phyloP scores from a whole-genome alignment of 1,140 invertebrate genomes.

The Batillaria attramentaria region DNA sequence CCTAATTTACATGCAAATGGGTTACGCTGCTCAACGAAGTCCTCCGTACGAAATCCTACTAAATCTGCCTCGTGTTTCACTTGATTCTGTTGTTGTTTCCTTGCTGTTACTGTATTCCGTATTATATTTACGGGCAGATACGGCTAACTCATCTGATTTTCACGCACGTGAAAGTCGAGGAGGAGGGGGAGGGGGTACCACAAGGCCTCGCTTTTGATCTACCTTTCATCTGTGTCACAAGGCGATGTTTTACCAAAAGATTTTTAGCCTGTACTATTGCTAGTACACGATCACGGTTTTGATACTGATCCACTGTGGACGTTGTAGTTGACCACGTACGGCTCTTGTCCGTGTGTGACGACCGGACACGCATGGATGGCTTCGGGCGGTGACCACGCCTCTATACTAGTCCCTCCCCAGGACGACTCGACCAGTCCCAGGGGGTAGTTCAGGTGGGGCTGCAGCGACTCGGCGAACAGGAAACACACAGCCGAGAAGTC shows the following conservation, averaged over 20 bases:
- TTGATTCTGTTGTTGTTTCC: neutral
- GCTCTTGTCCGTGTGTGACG: neutral
- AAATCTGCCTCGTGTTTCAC: neutral
- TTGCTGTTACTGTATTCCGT: neutral
- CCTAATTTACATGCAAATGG: too few relatives aligned
- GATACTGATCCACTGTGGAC: neutral
- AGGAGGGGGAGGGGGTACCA: neutral
- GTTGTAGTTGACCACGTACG: neutral
- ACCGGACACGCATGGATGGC: constrained; percentile 39
- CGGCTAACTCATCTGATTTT: neutral
- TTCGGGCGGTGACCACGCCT: constrained; percentile 62
- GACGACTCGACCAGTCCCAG: constrained; percentile 60
- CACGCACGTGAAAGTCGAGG: neutral
- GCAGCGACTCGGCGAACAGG: constrained; percentile 53
- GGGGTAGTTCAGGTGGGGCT: constrained; percentile 51
- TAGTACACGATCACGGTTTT: neutral
- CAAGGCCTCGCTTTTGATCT: neutral
- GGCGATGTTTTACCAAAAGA: constrained; percentile 24
- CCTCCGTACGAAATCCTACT: too few relatives aligned
- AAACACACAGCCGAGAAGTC: constrained; percentile 62
- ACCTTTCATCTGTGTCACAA: neutral
- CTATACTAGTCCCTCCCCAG: constrained; percentile 62
- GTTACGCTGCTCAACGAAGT: too few relatives aligned
- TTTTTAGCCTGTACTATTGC: neutral
- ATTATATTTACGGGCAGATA: neutral